These are phyloP conservation scores for Odontomyia ornata DNA, from an alignment of 2,888 invertebrate genomes.

Conservation along the genomic window DNA sequence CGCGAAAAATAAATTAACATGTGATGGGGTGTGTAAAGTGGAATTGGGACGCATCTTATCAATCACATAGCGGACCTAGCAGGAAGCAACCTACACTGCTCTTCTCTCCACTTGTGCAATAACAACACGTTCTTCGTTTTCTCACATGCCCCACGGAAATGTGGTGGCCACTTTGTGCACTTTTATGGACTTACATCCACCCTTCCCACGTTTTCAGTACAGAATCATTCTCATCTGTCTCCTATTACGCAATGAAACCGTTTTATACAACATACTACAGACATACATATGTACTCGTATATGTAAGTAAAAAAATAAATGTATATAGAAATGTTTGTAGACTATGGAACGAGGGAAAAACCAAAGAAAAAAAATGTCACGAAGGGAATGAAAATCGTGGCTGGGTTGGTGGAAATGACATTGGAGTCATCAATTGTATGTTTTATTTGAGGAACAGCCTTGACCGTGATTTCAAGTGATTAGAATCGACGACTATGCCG, in stretches of 20 bases:
- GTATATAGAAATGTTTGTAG: neutral
- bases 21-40: neutral
- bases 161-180: neutral
- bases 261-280: no score
- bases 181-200: slow-evolving; percentile 5
- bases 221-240: slow-evolving; percentile 1
- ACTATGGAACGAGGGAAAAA: neutral
- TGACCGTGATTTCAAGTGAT: slow-evolving; percentile 41
- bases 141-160: neutral
- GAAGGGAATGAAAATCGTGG: slow-evolving; percentile 24
- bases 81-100: no score
- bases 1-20: slow-evolving; percentile 32
- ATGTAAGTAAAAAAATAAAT: slow-evolving; percentile 1
- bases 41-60: slow-evolving; percentile 22
- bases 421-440: slow-evolving; percentile 39
- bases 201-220: neutral
- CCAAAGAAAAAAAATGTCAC: neutral
- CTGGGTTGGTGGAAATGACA: slow-evolving; percentile 36
- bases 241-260: slow-evolving; percentile 3
- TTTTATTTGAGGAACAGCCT: slow-evolving; percentile 43
- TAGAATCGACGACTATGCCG: slow-evolving; percentile 20
- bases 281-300: slow-evolving; percentile 4
- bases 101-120: no score
- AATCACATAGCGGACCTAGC: neutral
- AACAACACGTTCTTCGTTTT: no score